Evolutionary conservation across 2,797 vertebrate species (phyloP).

Genomic region (Varecia variegata): DNA sequence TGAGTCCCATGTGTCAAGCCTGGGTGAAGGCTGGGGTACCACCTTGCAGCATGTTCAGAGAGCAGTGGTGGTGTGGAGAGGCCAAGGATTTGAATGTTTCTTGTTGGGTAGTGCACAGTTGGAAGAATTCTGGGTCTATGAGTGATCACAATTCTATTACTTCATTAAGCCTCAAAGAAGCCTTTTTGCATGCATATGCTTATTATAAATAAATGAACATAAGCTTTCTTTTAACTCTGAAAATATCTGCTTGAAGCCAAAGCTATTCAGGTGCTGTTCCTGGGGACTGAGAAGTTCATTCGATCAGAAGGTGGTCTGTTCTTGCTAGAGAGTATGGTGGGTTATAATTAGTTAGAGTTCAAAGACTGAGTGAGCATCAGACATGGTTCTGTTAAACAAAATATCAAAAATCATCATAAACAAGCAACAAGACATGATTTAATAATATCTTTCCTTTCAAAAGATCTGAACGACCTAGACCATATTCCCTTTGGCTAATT

Average conservation of each 20-base stretch:
- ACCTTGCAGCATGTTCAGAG: not conserved
- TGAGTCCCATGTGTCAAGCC: not conserved
- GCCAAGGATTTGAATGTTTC: not conserved
- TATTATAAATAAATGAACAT: slow-evolving; percentile 63
- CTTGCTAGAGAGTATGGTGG: slow-evolving; percentile 35
- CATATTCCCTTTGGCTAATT: slow-evolving; percentile 17
- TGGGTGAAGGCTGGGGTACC: not conserved
- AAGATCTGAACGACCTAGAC: slow-evolving; percentile 12
- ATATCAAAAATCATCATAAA: slow-evolving; percentile 47
- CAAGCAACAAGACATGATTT: slow-evolving; percentile 36
- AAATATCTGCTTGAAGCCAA: slow-evolving; percentile 48
- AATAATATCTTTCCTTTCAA: slow-evolving; percentile 48
- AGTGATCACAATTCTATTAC: slow-evolving; percentile 22
- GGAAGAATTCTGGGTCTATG: not conserved
- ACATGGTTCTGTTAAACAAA: slow-evolving; percentile 47
- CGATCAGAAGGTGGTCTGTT: slow-evolving; percentile 63
- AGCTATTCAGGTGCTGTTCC: not conserved
- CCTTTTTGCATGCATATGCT: slow-evolving; percentile 61
- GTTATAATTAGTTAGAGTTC: slow-evolving; percentile 67
- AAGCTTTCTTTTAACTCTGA: slow-evolving; percentile 66
- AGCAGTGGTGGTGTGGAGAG: not conserved
- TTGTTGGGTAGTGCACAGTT: not conserved
- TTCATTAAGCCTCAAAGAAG: slow-evolving; percentile 57
- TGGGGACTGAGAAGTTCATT: slow-evolving; percentile 45
- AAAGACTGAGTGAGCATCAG: slow-evolving; percentile 39